These are phyloP conservation scores for Burhinus oedicnemus DNA, from an alignment of 2,113 vertebrate genomes.

Conservation along the genomic window DNA sequence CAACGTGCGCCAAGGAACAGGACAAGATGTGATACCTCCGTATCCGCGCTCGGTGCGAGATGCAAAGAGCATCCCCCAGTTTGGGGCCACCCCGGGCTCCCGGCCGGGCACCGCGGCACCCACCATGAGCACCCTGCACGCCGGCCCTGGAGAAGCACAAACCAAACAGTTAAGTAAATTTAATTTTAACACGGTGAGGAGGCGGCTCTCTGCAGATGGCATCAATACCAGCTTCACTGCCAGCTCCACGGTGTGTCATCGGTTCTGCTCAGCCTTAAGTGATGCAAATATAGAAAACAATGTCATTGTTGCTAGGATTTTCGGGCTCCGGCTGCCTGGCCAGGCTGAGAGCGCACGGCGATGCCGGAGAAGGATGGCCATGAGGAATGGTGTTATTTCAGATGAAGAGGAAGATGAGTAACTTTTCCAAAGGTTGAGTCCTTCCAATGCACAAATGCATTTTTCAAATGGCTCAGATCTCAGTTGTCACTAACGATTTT, in stretches of 20 bases:
- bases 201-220: conserved; percentile 61
- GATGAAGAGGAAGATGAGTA: not conserved
- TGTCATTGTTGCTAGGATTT: conserved; percentile 59
- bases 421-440: not conserved
- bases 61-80: not conserved
- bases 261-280: not conserved
- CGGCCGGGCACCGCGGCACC: fast-evolving
- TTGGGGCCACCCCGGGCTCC: fast-evolving
- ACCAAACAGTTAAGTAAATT: not conserved
- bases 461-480: not conserved
- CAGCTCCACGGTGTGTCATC: conserved; percentile 41
- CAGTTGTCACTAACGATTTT: fast-evolving
- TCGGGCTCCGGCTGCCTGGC: not conserved
- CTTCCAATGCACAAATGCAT: not conserved
- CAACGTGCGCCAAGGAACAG: not conserved
- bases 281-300: conserved; percentile 37
- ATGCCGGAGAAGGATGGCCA: not conserved
- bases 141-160: not conserved
- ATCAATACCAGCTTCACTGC: not conserved
- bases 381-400: not conserved
- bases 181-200: not conserved
- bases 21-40: not conserved
- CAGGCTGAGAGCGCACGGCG: fast-evolving
- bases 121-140: fast-evolving
- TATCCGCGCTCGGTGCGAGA: fast-evolving